Base-by-base conservation (phyloP, 2,797 vertebrate species). In the Acipenser ruthenus region DNA sequence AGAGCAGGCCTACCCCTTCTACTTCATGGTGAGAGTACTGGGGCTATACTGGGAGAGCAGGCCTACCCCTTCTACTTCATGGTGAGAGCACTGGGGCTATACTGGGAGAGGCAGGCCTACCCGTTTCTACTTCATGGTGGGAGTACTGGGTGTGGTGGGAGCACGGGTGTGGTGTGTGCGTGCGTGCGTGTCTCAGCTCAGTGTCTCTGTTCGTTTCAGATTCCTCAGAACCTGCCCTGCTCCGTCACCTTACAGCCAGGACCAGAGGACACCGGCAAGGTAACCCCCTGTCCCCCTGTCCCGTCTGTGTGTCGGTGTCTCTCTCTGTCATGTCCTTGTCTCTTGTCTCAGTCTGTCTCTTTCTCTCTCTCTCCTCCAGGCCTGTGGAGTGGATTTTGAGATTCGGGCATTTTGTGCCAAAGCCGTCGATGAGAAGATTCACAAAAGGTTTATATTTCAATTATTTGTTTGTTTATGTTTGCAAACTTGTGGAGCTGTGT, bases 231-330 rank as follows among this genome's bases (percentile, higher is more conserved):
- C 69, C 78, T 93, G 70, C 93, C 93, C 8, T 94, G 92, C 73
- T 93, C 91, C 0, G 91, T 93, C 67, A 92, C 91, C 12, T 79
- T 94, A 62, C 92, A 94, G 79, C 92, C 91, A 0, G 91, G 90
- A 49, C 88, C 90, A 1, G 92, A 93, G 77, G 92, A 94, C 79
- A 90, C 91, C 0, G 92, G 92, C 56, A 93, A 87, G 83, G 86
- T 87, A 72, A 0, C 67, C 5, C 37, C 23, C 23, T 37, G 23
- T 11, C 15, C 6, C n/a, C n/a, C n/a, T n/a, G n/a, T n/a, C n/a
- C n/a, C n/a, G n/a, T n/a, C n/a, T n/a, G n/a, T n/a, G n/a, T n/a
- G 10, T 47, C 50, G 6, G 10, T 49, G 50, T 60, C 12, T 15
- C 47, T 60, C 47, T 53, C 49, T 10, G 49, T 23, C 50, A 6